Base-by-base conservation (phyloP, 2,797 vertebrate species). In the Yasuhikotakia modesta region DNA sequence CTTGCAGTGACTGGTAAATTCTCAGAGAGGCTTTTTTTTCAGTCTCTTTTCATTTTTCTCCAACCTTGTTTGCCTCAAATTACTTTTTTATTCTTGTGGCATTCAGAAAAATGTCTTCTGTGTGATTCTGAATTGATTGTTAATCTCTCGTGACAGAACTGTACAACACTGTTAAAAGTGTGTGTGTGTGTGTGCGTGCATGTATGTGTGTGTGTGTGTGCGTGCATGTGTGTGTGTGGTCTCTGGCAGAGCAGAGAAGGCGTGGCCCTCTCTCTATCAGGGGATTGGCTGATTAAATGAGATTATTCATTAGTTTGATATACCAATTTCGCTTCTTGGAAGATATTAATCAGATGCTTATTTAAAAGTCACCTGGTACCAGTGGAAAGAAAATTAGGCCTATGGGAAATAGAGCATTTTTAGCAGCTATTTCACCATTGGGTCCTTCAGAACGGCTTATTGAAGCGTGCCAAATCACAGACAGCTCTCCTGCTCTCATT, bases 311-410 rank as follows among this genome's bases (percentile, higher is more conserved):
- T 92, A 89, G 88, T 87, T 88, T 88, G 86, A 92, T 93, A 88
- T 90, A 91, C 87, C 88, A 89, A 87, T 91, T 91, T 90, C 89
- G 84, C 82, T 80, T 80, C 82, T 84, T 66, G 68, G 84, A 89
- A 88, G 89, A 89, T 91, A 89, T 91, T 91, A 91, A 92, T 94
- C 89, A 91, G 87, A 86, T 88, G 84, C 87, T 91, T 92, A 88
- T 92, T 93, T 92, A 92, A 92, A 90, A 87, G 86, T 90, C 89
- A 89, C 71, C 19, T 65, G 79, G 32, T 72, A 89, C 84, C 81
- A 85, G 76, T 72, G 65, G 84, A 85, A 85, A 84, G 78, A 83
- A 89, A 90, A 90, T 78, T 81, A 87, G 87, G 84, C 89, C 87
- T 73, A 82, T 87, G 91, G 87, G 88, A 91, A 88, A 88, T 85